Evolutionary conservation across 2,113 vertebrate species (phyloP), one percentile per base, ranked within the genome.

Genomic region (Elephas maximus): DNA sequence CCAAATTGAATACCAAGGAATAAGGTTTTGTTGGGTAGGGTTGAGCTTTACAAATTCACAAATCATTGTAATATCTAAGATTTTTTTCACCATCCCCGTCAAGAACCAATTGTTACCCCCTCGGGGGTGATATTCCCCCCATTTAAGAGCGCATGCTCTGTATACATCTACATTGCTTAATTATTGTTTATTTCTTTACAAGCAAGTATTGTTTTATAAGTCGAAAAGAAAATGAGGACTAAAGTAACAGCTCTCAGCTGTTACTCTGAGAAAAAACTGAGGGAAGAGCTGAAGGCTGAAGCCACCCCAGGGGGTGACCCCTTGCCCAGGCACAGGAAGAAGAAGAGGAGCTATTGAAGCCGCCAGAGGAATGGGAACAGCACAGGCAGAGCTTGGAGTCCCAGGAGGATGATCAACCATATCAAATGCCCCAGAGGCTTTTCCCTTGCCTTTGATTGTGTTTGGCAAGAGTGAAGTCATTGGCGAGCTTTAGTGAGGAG

Each of bases 331-430:
- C 41, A 26, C 37, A 0, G 14, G 57, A 23, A 8, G 18, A 62
- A 26, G 18, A 30, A 15, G 5, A 69, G 18, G 11, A 21, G 69
- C 41, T 30, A 5, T 5, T 17, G 62, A 33, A 41, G 26, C 9
- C 1, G 12, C 30, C 9, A 0, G 30, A 6, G 48, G 23, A 0
- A 2, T 2, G 8, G 74, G 33, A 65, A n/a, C 77, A 5, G 76
- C 26, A 23, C 10, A 21, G 5, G 24, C 21, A 1, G 23, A n/a
- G 3, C 2, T 1, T 8, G 0, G n/a, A 17, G 1, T 4, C 6
- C 65, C 30, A 4, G 4, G 80, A 80, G 33, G 60, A 10, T 5
- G 60, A 4, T 8, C n/a, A 0, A 1, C 1, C 0, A 0, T 33
- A 80, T 44, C 41, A 1, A 0, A 10, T 21, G 15, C 9, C 28